Conservation (phyloP, 2,113 vertebrate genomes). For the Apus apus region DNA sequence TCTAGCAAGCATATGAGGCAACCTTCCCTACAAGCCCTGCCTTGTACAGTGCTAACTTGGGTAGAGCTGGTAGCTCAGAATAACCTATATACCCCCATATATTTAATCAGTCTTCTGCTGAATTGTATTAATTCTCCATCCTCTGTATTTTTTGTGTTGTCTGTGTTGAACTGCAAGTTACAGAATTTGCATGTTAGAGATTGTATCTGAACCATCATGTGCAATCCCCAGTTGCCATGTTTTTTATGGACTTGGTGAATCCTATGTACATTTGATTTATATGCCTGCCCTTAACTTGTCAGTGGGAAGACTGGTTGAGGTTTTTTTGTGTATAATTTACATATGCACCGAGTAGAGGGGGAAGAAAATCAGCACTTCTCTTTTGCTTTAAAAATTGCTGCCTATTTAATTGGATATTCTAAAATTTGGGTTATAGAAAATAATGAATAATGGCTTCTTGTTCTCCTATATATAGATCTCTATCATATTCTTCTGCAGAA, state of each 20-base stretch:
- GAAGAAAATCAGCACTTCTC: background rate
- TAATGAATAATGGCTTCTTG: background rate
- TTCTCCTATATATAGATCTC: background rate
- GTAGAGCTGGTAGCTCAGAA: background rate
- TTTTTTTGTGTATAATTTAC: background rate
- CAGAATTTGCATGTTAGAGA: background rate
- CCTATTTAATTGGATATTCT: background rate
- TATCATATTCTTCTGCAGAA: background rate
- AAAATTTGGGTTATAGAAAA: background rate
- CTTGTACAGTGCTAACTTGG: background rate
- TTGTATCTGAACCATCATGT: background rate
- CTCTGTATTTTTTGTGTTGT: background rate
- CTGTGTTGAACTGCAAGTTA: background rate
- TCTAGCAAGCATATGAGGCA: background rate
- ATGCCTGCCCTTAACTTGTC: background rate
- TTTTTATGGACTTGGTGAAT: background rate
- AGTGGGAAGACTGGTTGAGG: background rate
- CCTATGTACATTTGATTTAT: background rate
- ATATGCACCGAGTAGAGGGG: too few relatives aligned
- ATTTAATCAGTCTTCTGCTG: background rate
- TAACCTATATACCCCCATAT: background rate
- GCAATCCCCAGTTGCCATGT: background rate
- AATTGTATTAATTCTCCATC: background rate
- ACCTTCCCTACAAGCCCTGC: background rate
- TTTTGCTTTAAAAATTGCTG: background rate